phyloP scores from a whole-genome alignment of 2,888 invertebrate species.

The Acanthosoma haemorrhoidale region DNA sequence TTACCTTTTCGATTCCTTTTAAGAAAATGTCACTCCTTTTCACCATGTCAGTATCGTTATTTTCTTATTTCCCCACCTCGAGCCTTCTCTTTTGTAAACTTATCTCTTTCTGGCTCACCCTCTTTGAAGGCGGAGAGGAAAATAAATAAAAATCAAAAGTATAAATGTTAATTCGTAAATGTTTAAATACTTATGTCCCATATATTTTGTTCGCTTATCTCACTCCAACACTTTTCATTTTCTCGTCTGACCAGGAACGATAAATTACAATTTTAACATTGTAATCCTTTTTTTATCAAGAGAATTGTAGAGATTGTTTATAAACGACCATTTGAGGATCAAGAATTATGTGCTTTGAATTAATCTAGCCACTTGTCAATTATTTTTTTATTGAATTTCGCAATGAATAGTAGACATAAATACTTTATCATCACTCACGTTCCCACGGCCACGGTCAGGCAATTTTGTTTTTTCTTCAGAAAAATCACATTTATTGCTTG shows the following conservation, averaged over 20 bases:
- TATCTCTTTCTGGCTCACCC: not conserved
- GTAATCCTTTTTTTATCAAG: not conserved
- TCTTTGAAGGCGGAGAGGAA: not conserved
- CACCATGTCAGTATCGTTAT: not conserved
- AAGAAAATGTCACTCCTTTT: slow-evolving; percentile 23
- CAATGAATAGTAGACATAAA: too few species aligned
- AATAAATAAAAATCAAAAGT: not conserved
- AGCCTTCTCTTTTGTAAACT: not conserved
- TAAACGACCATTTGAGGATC: too few species aligned
- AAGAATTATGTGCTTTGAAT: too few species aligned
- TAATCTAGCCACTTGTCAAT: too few species aligned
- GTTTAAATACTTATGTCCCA: not conserved
- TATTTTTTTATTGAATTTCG: too few species aligned
- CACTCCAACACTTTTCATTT: not conserved
- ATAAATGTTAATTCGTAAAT: not conserved
- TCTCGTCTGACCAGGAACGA: too few species aligned
- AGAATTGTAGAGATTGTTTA: too few species aligned
- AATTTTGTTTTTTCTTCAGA: too few species aligned
- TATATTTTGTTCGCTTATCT: slow-evolving; percentile 1
- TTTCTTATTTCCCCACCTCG: not conserved
- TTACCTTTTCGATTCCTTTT: slow-evolving; percentile 24
- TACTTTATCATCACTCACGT: too few species aligned
- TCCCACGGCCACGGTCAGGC: too few species aligned
- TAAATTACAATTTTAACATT: not conserved
- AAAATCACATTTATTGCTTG: too few species aligned